Conservation (phyloP, 2,888 invertebrate species). For the Syritta pipiens region DNA sequence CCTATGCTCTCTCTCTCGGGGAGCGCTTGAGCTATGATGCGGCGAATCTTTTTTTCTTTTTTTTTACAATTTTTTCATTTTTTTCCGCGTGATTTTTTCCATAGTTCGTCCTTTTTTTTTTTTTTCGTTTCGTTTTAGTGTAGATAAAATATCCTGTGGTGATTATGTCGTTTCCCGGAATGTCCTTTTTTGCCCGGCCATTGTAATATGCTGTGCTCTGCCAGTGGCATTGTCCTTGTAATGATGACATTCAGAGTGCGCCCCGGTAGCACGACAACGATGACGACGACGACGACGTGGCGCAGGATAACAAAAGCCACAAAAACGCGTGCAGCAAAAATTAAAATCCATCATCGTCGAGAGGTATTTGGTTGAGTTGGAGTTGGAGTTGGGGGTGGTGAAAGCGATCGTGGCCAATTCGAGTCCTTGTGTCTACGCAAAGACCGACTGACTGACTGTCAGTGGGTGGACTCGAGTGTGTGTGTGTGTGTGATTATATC, state of each 20-base stretch:
- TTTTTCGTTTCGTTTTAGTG: conserved; percentile 9
- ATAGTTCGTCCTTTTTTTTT: too few species aligned
- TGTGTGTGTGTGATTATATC: too few species aligned
- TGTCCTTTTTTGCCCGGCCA: conserved; percentile 20
- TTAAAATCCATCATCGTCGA: conserved; percentile 53
- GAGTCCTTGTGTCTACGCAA: too few species aligned
- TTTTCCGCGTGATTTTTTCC: conserved; percentile 22
- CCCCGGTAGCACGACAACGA: too few species aligned
- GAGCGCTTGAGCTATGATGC: conserved; percentile 21
- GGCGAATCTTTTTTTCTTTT: conserved; percentile 23
- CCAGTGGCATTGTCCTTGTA: conserved; percentile 28
- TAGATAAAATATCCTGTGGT: conserved; percentile 51
- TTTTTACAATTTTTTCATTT: too few species aligned
- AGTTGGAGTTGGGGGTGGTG: too few species aligned
- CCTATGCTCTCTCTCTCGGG: too few species aligned
- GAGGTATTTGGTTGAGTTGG: conserved; percentile 2
- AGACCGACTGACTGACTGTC: too few species aligned
- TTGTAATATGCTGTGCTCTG: conserved; percentile 26
- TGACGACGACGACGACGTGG: too few species aligned
- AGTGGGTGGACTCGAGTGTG: too few species aligned
- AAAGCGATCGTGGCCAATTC: conserved; percentile 37
- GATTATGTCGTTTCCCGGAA: conserved; percentile 45
- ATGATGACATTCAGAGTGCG: conserved; percentile 32
- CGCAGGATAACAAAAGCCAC: conserved; percentile 36
- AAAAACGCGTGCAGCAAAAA: conserved; percentile 8